Conservation (phyloP, 2,888 invertebrate genomes). For the Acronicta aceris region DNA sequence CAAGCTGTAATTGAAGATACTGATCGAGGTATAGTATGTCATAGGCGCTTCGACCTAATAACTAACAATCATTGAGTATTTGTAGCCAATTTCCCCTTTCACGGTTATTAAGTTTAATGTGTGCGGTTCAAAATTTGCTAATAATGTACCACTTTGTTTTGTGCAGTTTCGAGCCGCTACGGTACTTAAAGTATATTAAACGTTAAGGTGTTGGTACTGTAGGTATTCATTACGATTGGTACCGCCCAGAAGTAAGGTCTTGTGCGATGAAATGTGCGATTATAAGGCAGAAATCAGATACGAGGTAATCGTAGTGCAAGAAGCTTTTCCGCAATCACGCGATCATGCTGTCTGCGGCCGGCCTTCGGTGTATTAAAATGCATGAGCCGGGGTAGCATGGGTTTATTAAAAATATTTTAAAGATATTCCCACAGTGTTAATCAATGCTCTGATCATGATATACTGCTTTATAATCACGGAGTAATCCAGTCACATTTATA, state of each 20-base stretch:
- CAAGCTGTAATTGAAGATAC: conserved; percentile 33
- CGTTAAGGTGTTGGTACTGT: conserved; percentile 76
- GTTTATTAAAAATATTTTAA: conserved; percentile 56
- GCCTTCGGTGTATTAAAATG: conserved; percentile 29
- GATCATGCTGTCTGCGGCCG: conserved; percentile 54
- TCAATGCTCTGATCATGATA: conserved; percentile 78
- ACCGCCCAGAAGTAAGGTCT: conserved; percentile 72
- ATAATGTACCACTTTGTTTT: conserved; percentile 70
- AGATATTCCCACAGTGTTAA: conserved; percentile 77
- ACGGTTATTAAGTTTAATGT: conserved; percentile 72
- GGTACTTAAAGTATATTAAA: conserved; percentile 78
- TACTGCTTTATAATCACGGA: conserved; percentile 82
- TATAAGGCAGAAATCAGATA: conserved; percentile 75
- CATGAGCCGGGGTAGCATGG: conserved; percentile 16
- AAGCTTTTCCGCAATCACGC: conserved; percentile 76
- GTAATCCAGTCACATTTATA: conserved; percentile 81
- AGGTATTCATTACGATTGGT: conserved; percentile 74
- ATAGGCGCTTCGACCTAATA: conserved; percentile 69
- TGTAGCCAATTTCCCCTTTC: conserved; percentile 74
- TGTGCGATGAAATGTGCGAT: conserved; percentile 77
- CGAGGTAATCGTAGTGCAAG: conserved; percentile 72
- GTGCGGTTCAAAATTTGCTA: conserved; percentile 75
- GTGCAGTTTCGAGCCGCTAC: conserved; percentile 69
- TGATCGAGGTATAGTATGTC: conserved; percentile 60
- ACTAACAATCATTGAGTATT: conserved; percentile 65